Base-by-base conservation (phyloP, 2,797 vertebrate species). In the Gymnopithys bicolor region DNA sequence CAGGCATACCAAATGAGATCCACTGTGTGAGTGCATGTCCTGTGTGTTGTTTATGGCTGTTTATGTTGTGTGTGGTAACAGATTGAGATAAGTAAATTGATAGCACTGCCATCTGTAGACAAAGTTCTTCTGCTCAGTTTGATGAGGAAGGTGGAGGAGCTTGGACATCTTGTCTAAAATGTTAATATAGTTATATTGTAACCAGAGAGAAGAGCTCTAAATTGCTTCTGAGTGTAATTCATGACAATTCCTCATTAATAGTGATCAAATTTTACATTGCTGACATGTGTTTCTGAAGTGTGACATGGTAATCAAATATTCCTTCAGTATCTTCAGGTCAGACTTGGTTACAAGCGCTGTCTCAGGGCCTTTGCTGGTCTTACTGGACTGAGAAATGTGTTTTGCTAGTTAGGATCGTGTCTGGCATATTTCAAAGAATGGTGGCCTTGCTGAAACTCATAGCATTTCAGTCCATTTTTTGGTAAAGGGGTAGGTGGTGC, bases 1-100 rank as follows among this genome's bases (percentile, higher is more conserved):
- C 89, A 64, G 76, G 70, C 90, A 89, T 87, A 76, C 41, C 76
- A 87, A 84, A 79, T 77, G 75, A 94, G 68, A 83, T 48, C 25
- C 37, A 48, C 48, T 83, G 66, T 95, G 52, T 86, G 81, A 92
- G 71, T 11, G 4, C 7, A 4, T 88, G 55, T 75, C 90, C 75
- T 82, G 1, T 86, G 33, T 55, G 55, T 55, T 82, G 71, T 79
- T 87, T 85, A 58, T 74, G 66, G 52, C 74, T 87, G 27, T 92
- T 96, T 86, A 56, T 93, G 48, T 19, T 43, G 32, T 69, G 75
- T 83, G 91, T 81, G 58, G 24, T 82, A 94, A 84, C 41, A 90
- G 76, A 67, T 35, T 76, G 63, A 93, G 93, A 58, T 64, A 93
- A 92, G 64, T 58, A 51, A 69, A 69, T 78, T 70, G 63, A 64